Conservation (phyloP, 2,113 vertebrate genomes). For the Tragulus kanchil region DNA sequence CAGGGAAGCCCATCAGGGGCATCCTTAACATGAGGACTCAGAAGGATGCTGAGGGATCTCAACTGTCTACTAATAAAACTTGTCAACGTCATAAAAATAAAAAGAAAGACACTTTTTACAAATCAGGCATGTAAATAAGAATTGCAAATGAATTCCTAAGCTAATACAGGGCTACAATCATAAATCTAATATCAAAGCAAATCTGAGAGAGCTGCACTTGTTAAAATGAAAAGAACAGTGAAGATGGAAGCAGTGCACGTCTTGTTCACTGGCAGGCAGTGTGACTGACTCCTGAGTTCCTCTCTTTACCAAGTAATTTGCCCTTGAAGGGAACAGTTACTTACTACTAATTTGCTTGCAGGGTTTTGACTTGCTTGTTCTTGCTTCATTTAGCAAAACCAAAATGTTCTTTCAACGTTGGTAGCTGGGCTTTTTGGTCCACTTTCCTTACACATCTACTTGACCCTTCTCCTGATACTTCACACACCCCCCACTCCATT, state of each 20-base stretch:
- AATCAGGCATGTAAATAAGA: slow-evolving; percentile 6
- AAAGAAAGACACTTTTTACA: neutral
- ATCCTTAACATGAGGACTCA: neutral
- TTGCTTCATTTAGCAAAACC: neutral
- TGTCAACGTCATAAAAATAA: neutral
- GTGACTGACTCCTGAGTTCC: neutral
- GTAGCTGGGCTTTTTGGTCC: neutral
- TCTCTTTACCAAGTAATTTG: neutral
- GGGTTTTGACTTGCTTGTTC: neutral
- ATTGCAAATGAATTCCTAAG: neutral
- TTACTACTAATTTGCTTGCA: neutral
- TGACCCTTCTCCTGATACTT: neutral
- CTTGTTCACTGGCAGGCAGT: neutral
- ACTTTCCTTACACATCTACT: neutral
- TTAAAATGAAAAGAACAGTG: neutral
- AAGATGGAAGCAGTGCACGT: neutral
- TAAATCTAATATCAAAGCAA: neutral
- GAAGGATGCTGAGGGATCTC: neutral
- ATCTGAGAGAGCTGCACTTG: neutral
- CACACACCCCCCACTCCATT: accelerated
- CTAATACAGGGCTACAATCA: neutral
- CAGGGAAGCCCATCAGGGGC: neutral
- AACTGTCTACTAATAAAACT: neutral
- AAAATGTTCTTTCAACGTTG: neutral
- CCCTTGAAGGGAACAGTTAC: neutral